Evolutionary conservation across 1,140 invertebrate species (phyloP).

Genomic region (Trachelipus rathkii): DNA sequence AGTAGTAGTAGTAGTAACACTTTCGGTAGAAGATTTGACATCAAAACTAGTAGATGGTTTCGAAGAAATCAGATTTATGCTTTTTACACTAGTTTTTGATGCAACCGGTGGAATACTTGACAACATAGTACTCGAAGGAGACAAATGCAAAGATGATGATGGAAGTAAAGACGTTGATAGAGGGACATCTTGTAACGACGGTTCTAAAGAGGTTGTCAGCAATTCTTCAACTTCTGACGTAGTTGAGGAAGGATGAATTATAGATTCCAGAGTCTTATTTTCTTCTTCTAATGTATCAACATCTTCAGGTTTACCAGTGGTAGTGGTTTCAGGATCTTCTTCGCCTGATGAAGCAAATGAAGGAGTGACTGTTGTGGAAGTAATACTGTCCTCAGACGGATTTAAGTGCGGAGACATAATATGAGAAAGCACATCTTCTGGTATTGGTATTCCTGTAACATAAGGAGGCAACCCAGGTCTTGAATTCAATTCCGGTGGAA

Average conservation of each 20-base stretch:
- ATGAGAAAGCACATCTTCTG: neutral
- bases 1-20: neutral
- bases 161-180: neutral
- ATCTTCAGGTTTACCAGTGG: neutral
- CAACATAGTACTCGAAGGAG: neutral
- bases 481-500: slow-evolving; percentile 16
- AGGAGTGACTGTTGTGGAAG: neutral
- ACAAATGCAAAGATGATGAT: neutral
- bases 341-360: neutral
- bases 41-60: neutral
- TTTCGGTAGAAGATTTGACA: neutral
- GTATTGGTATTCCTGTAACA: slow-evolving; percentile 13
- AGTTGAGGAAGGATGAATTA: neutral
- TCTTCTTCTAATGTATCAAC: neutral
- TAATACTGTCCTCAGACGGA: neutral
- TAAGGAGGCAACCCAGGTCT: neutral
- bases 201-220: neutral
- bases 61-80: neutral
- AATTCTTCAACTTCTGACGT: neutral
- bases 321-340: neutral
- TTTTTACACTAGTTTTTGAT: neutral
- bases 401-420: neutral
- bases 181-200: neutral
- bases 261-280: neutral
- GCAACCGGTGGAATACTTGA: neutral